These are phyloP conservation scores for Orthosia incerta DNA, from an alignment of 2,888 invertebrate genomes.

Conservation along the genomic window DNA sequence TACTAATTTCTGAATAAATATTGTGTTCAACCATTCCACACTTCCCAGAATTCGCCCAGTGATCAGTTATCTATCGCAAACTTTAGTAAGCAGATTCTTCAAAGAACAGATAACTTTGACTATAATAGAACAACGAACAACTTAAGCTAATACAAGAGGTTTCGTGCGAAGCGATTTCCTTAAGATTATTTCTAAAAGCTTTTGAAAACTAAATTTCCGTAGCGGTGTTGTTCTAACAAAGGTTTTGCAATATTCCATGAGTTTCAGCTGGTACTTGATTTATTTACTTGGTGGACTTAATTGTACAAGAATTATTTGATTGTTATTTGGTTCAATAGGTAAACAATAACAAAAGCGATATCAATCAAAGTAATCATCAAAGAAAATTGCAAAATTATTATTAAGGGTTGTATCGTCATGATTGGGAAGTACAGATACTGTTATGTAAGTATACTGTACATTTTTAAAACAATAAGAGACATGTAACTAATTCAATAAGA, in stretches of 20 bases:
- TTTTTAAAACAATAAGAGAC: slow-evolving; percentile 11
- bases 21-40: slow-evolving; percentile 9
- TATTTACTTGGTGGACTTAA: slow-evolving; percentile 2
- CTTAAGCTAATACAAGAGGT: slow-evolving; percentile 23
- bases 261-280: slow-evolving; percentile 9
- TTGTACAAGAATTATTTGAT: background rate
- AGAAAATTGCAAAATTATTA: background rate
- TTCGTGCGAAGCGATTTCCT: slow-evolving; percentile 17
- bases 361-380: background rate
- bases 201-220: slow-evolving; percentile 13
- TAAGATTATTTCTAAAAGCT: slow-evolving; percentile 10
- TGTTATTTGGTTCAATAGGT: background rate
- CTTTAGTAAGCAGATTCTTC: slow-evolving; percentile 33
- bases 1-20: slow-evolving; percentile 43
- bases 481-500: slow-evolving; percentile 7
- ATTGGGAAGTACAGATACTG: background rate
- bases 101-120: slow-evolving; percentile 29
- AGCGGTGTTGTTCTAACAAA: slow-evolving; percentile 21
- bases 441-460: background rate
- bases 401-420: background rate
- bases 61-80: slow-evolving; percentile 40
- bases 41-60: slow-evolving; percentile 43
- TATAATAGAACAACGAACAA: slow-evolving; percentile 12
- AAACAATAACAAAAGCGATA: background rate
- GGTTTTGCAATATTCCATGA: background rate